phyloP scores from a whole-genome alignment of 1,140 invertebrate species.

The Diorhabda carinulata region DNA sequence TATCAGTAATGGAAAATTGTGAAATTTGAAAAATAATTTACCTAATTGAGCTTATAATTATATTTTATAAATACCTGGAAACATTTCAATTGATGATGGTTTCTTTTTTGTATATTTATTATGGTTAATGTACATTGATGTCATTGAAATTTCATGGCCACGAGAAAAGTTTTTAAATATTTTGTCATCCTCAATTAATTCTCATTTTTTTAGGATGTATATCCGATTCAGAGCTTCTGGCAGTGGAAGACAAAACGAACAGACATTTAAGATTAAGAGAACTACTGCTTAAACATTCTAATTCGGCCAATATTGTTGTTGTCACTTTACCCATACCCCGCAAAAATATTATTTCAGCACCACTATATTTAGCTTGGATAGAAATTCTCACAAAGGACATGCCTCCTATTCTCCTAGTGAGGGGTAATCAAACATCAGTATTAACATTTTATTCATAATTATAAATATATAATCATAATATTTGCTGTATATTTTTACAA shows the following conservation, averaged over 20 bases:
- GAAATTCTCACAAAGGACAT: conserved; percentile 84
- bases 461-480: not conserved
- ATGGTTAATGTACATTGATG: no score
- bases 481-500: no score
- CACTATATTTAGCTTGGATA: conserved; percentile 92
- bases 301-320: conserved; percentile 80
- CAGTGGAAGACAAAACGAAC: conserved; percentile 87
- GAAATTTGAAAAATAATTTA: no score
- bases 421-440: conserved; percentile 94
- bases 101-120: no score
- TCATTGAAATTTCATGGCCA: no score
- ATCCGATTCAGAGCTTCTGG: conserved; percentile 77
- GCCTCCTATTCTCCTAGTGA: conserved; percentile 86
- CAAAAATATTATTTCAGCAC: conserved; percentile 80
- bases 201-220: conserved; percentile 57
- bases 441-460: conserved; percentile 93
- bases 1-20: no score
- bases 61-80: no score
- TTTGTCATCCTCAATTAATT: no score
- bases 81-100: no score
- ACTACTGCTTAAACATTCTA: conserved; percentile 79
- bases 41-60: no score
- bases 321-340: conserved; percentile 94
- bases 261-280: conserved; percentile 85
- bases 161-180: no score